These are phyloP conservation scores for Lepidurus packardi DNA, from an alignment of 1,140 invertebrate genomes.

Conservation along the genomic window DNA sequence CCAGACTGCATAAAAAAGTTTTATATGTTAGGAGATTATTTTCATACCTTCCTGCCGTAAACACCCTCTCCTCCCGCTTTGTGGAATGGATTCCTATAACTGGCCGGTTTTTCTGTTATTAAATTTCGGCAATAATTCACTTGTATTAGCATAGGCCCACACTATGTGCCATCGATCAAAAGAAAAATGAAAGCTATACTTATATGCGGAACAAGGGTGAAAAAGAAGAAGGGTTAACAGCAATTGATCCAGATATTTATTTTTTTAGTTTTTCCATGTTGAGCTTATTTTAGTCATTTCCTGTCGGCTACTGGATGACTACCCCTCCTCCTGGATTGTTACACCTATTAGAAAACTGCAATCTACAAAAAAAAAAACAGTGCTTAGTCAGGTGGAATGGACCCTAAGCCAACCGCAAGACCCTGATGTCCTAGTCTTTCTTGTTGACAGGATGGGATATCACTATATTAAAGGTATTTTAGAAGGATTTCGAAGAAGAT, in stretches of 20 bases:
- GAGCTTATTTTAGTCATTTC: not conserved
- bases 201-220: no score
- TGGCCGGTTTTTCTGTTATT: no score
- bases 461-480: not conserved
- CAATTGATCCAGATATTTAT: not conserved
- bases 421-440: not conserved
- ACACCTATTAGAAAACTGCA: not conserved
- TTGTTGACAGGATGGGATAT: not conserved
- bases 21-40: no score
- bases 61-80: no score
- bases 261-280: not conserved
- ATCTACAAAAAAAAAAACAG: not conserved
- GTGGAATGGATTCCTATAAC: no score
- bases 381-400: constrained; percentile 8
- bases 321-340: not conserved
- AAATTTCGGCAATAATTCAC: no score
- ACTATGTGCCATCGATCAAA: no score
- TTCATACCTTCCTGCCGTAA: no score
- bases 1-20: no score
- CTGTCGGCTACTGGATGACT: not conserved
- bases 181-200: no score
- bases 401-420: not conserved
- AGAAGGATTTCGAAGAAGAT: no score
- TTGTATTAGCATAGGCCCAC: no score
- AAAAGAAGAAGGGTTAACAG: not conserved